Evolutionary conservation across 2,113 vertebrate species (phyloP).

Genomic region (Podocnemis expansa): DNA sequence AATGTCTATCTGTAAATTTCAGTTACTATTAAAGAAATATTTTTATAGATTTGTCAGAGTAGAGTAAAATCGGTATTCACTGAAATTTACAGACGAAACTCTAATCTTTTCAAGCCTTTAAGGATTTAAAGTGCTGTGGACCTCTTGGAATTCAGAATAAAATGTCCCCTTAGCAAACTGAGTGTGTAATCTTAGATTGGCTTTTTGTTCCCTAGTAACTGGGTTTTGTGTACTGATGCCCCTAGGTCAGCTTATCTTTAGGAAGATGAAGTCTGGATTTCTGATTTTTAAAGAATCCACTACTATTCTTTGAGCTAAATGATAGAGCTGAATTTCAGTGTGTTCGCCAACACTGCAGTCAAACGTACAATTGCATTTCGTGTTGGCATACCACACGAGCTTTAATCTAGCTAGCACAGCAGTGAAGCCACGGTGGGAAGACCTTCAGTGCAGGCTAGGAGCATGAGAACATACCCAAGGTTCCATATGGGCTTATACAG

Average conservation of each 20-base stretch:
- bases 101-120: background rate
- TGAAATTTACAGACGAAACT: background rate
- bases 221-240: background rate
- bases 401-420: background rate
- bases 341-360: background rate
- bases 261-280: background rate
- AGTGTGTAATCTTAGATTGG: background rate
- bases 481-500: background rate
- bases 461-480: background rate
- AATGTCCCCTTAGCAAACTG: background rate
- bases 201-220: background rate
- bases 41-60: background rate
- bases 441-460: background rate
- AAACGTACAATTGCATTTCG: background rate
- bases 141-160: background rate
- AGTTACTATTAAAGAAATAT: background rate
- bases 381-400: background rate
- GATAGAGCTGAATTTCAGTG: background rate
- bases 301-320: background rate
- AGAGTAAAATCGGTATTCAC: background rate
- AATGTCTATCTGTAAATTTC: background rate
- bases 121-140: background rate
- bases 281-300: background rate
- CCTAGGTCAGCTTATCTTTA: background rate
- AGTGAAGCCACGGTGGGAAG: background rate